Percentiles rank a stretch among this genome's conserved stretches.
These are phyloP conservation scores for Phalacrocorax pelagicus DNA, from an alignment of 2,113 vertebrate species.

Conservation along the genomic window DNA sequence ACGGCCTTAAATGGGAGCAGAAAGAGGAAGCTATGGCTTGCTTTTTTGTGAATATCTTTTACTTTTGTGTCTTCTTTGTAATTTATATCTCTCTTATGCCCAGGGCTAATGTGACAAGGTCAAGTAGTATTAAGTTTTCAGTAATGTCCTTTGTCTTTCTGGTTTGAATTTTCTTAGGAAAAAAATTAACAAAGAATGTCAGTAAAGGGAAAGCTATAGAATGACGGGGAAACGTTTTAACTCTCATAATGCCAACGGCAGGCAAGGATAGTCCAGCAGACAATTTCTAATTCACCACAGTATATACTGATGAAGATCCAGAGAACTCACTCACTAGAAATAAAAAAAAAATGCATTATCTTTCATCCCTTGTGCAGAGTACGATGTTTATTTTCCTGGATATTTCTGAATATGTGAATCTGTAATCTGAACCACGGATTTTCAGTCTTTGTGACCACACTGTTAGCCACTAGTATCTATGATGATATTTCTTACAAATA, in stretches of 20 bases:
- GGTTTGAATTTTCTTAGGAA: conserved; percentile 82
- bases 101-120: conserved; percentile 84
- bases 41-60: conserved; percentile 72
- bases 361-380: not conserved
- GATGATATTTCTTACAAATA: not conserved
- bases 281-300: not conserved
- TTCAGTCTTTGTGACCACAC: not conserved
- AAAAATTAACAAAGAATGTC: conserved; percentile 75
- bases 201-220: conserved; percentile 69
- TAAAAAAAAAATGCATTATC: not conserved
- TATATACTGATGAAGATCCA: not conserved
- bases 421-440: not conserved
- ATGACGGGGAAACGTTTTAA: conserved; percentile 17
- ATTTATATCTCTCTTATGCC: conserved; percentile 82
- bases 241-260: conserved; percentile 57
- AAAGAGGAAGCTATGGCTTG: conserved; percentile 71
- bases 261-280: not conserved
- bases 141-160: conserved; percentile 84
- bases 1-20: conserved; percentile 68
- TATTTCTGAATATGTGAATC: not conserved
- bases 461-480: not conserved
- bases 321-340: not conserved
- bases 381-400: not conserved
- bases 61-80: conserved; percentile 82
- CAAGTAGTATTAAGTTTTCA: conserved; percentile 83